Evolutionary conservation across 2,797 vertebrate species (phyloP).

Genomic region (Dipus sagitta): DNA sequence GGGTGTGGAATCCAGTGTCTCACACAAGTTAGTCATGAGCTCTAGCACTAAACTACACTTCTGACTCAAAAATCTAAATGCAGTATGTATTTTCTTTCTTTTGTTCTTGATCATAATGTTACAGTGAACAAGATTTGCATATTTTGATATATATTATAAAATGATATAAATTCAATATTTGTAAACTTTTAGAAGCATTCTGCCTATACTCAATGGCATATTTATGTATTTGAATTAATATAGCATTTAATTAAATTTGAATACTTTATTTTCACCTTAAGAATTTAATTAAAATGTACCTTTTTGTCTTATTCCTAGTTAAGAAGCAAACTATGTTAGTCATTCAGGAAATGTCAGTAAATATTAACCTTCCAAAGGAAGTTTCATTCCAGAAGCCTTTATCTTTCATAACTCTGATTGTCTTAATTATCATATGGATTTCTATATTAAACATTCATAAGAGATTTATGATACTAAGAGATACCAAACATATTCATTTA

Average conservation of each 20-base stretch:
- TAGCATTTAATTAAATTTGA: background rate
- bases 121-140: background rate
- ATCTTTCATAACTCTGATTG: background rate
- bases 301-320: background rate
- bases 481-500: background rate
- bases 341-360: background rate
- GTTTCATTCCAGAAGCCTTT: background rate
- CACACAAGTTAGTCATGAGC: background rate
- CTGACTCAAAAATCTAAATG: background rate
- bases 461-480: background rate
- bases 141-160: background rate
- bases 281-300: background rate
- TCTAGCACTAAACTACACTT: too few relatives aligned
- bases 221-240: background rate
- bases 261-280: slow-evolving; percentile 5
- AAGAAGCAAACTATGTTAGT: background rate
- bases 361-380: background rate
- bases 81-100: background rate
- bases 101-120: background rate
- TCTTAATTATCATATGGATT: background rate
- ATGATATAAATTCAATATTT: background rate
- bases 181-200: background rate
- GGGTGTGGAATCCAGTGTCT: background rate
- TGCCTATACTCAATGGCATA: background rate
- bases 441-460: background rate